Conservation (phyloP, 2,797 vertebrate species). For the Trachops cirrhosus region DNA sequence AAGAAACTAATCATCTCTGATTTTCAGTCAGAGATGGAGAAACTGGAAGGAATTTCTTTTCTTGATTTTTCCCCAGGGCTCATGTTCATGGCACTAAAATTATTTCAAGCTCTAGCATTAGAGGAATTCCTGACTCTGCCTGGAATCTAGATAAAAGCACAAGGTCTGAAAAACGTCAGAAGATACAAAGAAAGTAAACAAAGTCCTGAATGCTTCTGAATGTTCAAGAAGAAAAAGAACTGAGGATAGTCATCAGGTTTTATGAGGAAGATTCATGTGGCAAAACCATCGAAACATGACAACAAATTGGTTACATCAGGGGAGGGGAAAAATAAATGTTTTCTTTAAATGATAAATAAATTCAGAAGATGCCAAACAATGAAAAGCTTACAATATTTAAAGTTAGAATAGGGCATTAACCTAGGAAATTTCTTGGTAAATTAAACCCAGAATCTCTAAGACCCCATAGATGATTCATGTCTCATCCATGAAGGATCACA, state of each 20-base stretch:
- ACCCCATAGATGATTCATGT: neutral
- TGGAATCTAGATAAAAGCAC: neutral
- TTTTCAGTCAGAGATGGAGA: neutral
- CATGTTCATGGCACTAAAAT: neutral
- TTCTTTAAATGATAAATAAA: neutral
- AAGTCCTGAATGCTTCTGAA: neutral
- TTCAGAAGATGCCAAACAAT: neutral
- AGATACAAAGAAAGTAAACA: neutral
- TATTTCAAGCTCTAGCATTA: neutral
- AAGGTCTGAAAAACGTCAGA: neutral
- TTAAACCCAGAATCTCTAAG: neutral
- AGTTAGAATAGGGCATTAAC: neutral
- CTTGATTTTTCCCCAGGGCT: neutral
- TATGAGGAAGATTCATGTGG: neutral
- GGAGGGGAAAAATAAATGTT: neutral
- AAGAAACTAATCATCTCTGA: neutral
- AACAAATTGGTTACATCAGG: neutral
- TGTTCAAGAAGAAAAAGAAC: neutral
- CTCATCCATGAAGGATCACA: neutral
- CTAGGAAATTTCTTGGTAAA: conserved; percentile 1
- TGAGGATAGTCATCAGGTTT: neutral
- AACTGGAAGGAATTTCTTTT: neutral
- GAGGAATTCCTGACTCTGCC: neutral
- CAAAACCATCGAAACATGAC: neutral
- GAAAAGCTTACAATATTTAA: neutral